Evolutionary conservation across 2,113 vertebrate species (phyloP), one percentile per base, ranked within the genome.

Genomic region (Lynx canadensis): DNA sequence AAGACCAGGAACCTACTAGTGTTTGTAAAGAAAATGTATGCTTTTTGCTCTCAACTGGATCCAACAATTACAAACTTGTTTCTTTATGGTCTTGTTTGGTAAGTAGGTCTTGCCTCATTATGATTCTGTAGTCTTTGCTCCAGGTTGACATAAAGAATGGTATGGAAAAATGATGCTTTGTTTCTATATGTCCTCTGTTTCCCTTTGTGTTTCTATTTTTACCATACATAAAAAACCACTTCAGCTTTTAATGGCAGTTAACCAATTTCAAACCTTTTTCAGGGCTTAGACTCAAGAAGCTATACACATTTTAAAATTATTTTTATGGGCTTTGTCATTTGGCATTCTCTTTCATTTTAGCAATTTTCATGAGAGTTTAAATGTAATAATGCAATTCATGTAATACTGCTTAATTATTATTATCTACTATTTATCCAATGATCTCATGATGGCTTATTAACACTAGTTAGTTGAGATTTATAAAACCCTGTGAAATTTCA

Each of bases 391-490:
- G 41, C 23, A 96, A 93, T 97, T 97, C 41, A 74, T 81, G 7
- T 92, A 95, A 92, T 95, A 88, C 89, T 48, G n/a, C 65, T 73
- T 97, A 97, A 97, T 97, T 97, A 98, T 94, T 94, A 92, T 88
- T 93, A 94, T 96, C 69, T 95, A 36, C 92, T 96, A 90, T 97
- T 97, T 97, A 96, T 95, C 92, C 66, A 96, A 21, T 97, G 97
- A 97, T 74, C 92, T 98, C 96, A 97, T 74, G 55, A 76, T 94
- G 38, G 52, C 88, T 91, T 94, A 81, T 97, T 97, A 98, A 97
- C 97, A 97, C 80, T 97, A 95, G 96, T 98, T 98, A 97, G 97
- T 97, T 84, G 89, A 96, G 92, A 87, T 97, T 97, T 97, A 96
- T 81, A 90, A 94, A 96, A 76, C 38, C 33, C 31, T 96, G 65